Evolutionary conservation across 1,140 invertebrate genomes (phyloP).

Genomic region (Mamestra configurata): DNA sequence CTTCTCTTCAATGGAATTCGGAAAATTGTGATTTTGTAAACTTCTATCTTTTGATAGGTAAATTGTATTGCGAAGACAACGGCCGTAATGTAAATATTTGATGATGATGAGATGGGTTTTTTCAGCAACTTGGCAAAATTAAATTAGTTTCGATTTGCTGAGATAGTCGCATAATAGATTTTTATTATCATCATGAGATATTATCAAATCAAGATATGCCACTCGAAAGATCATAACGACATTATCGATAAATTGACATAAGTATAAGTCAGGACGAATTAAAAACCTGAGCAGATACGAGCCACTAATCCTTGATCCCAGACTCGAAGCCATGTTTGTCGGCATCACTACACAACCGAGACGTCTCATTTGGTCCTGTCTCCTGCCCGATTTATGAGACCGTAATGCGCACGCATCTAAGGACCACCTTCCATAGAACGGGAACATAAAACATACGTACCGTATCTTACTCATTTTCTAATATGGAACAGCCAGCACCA

Average conservation of each 20-base stretch:
- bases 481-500: slow-evolving; percentile 4
- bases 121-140: neutral
- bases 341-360: slow-evolving; percentile 47
- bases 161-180: neutral
- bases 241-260: slow-evolving; percentile 12
- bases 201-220: neutral
- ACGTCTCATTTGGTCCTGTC: slow-evolving; percentile 63
- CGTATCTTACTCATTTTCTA: slow-evolving; percentile 31
- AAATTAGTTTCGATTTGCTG: neutral
- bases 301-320: neutral
- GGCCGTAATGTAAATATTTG: neutral
- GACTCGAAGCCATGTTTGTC: slow-evolving; percentile 41
- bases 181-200: neutral
- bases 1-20: slow-evolving; percentile 52
- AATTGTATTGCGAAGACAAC: slow-evolving; percentile 35
- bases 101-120: neutral
- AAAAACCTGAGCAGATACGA: slow-evolving; percentile 14
- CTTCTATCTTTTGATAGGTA: slow-evolving; percentile 41
- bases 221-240: neutral
- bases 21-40: slow-evolving; percentile 53
- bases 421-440: slow-evolving; percentile 37
- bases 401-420: slow-evolving; percentile 57
- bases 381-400: slow-evolving; percentile 60
- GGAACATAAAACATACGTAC: slow-evolving; percentile 32
- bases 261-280: slow-evolving; percentile 13